A percentile compares a stretch with the other conserved stretches of the same genome.
Conservation (phyloP, 2,888 invertebrate genomes). For the Cheilosia pagana region DNA sequence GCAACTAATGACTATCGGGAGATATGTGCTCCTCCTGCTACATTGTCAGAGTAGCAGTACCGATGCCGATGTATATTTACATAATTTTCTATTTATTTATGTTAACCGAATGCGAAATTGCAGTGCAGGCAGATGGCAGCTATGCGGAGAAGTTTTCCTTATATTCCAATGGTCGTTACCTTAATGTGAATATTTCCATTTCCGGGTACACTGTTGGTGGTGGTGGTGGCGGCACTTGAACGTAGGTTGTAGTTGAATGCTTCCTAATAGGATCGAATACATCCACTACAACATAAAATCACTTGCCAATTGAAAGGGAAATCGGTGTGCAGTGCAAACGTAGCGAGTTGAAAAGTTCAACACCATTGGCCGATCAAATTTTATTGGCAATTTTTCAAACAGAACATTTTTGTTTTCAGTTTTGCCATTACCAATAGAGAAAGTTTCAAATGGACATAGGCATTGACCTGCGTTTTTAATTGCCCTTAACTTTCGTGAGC, state of each 20-base stretch:
- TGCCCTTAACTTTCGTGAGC: too few species aligned
- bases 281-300: neutral
- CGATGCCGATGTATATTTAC: constrained; percentile 29
- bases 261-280: constrained; percentile 26
- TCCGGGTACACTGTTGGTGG: constrained; percentile 37
- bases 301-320: constrained; percentile 50
- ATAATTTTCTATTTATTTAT: constrained; percentile 55
- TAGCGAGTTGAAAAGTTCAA: neutral
- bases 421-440: neutral
- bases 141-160: constrained; percentile 19
- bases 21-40: constrained; percentile 25
- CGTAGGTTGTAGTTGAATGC: constrained; percentile 7
- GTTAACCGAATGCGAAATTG: constrained; percentile 45
- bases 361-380: constrained; percentile 17
- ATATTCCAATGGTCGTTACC: constrained; percentile 32
- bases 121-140: constrained; percentile 1
- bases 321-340: neutral
- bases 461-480: too few species aligned
- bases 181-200: constrained; percentile 50
- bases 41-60: neutral
- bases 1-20: constrained; percentile 49
- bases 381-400: constrained; percentile 20
- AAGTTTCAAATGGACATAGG: neutral
- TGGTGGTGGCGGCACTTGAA: constrained; percentile 16
- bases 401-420: neutral